Evolutionary conservation across 2,113 vertebrate genomes (phyloP).

Genomic region (Girardinichthys multiradiatus): DNA sequence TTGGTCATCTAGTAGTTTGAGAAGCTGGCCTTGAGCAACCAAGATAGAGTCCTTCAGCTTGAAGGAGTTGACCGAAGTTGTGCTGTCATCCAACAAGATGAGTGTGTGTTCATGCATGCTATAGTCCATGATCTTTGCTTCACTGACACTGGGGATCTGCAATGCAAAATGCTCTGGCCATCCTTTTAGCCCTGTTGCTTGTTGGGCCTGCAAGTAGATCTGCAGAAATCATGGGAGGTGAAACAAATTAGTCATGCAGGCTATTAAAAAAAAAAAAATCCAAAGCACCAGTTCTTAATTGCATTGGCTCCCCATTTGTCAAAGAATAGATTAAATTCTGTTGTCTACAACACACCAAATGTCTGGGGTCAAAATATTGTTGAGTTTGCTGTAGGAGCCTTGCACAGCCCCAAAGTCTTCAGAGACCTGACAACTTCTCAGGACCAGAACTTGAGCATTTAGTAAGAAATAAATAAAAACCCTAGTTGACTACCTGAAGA

Average conservation of each 20-base stretch:
- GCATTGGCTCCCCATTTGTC: no score
- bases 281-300: no score
- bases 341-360: no score
- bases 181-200: conserved; percentile 52
- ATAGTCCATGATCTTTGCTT: conserved; percentile 83
- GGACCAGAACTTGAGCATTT: no score
- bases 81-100: conserved; percentile 80
- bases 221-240: conserved; percentile 41
- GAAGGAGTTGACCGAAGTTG: conserved; percentile 76
- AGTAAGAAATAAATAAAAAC: no score
- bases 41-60: conserved; percentile 75
- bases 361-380: no score
- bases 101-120: conserved; percentile 77
- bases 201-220: conserved; percentile 85
- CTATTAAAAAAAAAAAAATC: neutral
- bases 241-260: neutral
- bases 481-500: no score
- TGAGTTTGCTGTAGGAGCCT: no score
- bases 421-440: no score
- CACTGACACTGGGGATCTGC: conserved; percentile 76
- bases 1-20: conserved; percentile 74
- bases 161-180: conserved; percentile 82
- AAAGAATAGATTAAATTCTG: no score
- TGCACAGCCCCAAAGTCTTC: no score
- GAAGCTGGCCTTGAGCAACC: conserved; percentile 66